Evolutionary conservation across 2,888 invertebrate genomes (phyloP).

Genomic region (Theodoxus fluviatilis): DNA sequence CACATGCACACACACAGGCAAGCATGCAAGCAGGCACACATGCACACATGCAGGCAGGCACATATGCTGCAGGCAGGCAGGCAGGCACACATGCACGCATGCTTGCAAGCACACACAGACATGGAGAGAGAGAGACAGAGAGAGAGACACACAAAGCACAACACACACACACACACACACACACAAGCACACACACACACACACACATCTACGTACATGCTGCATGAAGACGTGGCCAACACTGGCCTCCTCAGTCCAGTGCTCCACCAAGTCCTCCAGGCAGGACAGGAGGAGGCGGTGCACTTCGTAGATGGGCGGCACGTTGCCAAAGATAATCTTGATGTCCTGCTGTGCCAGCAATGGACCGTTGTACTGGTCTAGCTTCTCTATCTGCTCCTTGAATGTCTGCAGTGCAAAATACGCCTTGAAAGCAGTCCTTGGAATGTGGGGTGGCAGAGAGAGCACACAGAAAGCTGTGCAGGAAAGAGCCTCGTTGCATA

Average conservation of each 20-base stretch:
- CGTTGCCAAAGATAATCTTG: constrained; percentile 93
- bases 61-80: too few relatives aligned
- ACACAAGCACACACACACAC: constrained; percentile 24
- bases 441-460: neutral
- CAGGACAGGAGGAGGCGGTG: constrained; percentile 79
- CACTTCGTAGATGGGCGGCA: constrained; percentile 91
- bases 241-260: constrained; percentile 87
- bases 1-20: too few relatives aligned
- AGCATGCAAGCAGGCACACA: too few relatives aligned
- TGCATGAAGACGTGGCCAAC: constrained; percentile 88
- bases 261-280: constrained; percentile 72
- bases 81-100: too few relatives aligned
- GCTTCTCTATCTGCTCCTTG: constrained; percentile 89
- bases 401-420: constrained; percentile 76
- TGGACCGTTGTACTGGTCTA: constrained; percentile 77
- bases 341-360: constrained; percentile 76
- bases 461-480: too few relatives aligned
- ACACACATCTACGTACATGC: constrained; percentile 71
- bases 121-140: too few relatives aligned
- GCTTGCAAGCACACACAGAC: too few relatives aligned
- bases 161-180: too few relatives aligned
- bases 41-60: too few relatives aligned
- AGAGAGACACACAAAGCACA: too few relatives aligned
- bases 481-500: too few relatives aligned
- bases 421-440: neutral